phyloP scores from a whole-genome alignment of 2,888 invertebrate species.

The Pimpla rufipes region DNA sequence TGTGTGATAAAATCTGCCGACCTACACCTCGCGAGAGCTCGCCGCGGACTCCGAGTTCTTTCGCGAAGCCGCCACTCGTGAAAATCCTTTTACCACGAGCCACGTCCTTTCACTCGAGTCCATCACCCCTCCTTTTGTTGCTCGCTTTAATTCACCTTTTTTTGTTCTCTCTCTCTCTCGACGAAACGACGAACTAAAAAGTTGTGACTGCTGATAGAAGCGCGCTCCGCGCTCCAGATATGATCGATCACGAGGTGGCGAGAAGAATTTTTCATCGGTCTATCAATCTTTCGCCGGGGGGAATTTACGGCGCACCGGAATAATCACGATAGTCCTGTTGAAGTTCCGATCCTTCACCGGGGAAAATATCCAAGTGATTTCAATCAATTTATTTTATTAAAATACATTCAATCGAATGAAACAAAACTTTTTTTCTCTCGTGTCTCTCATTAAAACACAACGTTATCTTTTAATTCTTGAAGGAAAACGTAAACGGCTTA shows the following conservation, averaged over 20 bases:
- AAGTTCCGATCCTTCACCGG: too few relatives aligned
- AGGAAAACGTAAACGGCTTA: too few relatives aligned
- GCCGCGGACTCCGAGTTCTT: slow-evolving; percentile 63
- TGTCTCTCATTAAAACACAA: too few relatives aligned
- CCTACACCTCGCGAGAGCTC: slow-evolving; percentile 78
- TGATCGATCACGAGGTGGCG: slow-evolving; percentile 44
- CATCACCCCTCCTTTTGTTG: slow-evolving; percentile 60
- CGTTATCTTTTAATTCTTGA: too few relatives aligned
- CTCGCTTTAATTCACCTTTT: slow-evolving; percentile 45
- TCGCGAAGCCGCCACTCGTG: slow-evolving; percentile 71
- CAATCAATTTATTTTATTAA: too few relatives aligned
- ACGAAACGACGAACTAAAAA: slow-evolving; percentile 17
- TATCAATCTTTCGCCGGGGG: too few relatives aligned
- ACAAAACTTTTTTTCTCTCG: too few relatives aligned
- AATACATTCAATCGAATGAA: too few relatives aligned
- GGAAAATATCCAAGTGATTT: too few relatives aligned
- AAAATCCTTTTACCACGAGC: slow-evolving; percentile 62
- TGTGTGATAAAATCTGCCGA: slow-evolving; percentile 82
- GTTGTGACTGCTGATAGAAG: slow-evolving; percentile 29
- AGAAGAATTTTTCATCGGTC: slow-evolving; percentile 8
- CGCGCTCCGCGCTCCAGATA: neutral
- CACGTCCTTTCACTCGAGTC: slow-evolving; percentile 63
- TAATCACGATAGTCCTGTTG: too few relatives aligned
- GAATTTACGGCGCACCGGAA: too few relatives aligned
- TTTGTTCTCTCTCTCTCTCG: neutral